Conservation (phyloP, 2,797 vertebrate genomes). For the Setipinna tenuifilis region DNA sequence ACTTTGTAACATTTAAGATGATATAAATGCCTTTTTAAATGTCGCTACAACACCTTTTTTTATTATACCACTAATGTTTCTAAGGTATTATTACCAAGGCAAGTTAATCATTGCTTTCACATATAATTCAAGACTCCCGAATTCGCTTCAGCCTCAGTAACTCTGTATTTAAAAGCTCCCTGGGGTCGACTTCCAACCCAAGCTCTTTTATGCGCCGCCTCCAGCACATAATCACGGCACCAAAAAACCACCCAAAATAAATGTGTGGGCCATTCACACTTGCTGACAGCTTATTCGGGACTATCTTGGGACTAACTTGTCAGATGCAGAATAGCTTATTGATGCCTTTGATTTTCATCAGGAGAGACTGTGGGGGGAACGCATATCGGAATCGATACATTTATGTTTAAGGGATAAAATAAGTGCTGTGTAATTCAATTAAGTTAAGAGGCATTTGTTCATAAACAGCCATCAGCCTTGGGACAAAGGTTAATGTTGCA, state of each 20-base stretch:
- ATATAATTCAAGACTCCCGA: neutral
- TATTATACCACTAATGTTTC: neutral
- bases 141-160: neutral
- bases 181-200: slow-evolving; percentile 26
- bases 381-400: neutral
- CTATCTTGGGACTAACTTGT: neutral
- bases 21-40: too few species aligned
- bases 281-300: neutral
- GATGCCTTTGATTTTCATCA: neutral
- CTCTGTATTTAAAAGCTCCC: slow-evolving; percentile 37
- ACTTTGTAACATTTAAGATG: neutral
- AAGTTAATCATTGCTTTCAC: neutral
- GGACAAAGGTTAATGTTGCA: slow-evolving; percentile 53
- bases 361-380: neutral
- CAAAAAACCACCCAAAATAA: slow-evolving; percentile 8
- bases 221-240: slow-evolving; percentile 5
- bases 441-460: slow-evolving; percentile 57
- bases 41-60: neutral
- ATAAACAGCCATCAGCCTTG: slow-evolving; percentile 43
- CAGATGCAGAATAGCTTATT: neutral
- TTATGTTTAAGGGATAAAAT: slow-evolving; percentile 38
- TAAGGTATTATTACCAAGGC: neutral
- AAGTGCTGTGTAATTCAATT: slow-evolving; percentile 47
- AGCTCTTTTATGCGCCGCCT: neutral
- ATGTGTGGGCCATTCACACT: neutral